Conservation (phyloP, 2,113 vertebrate genomes). For the Sphyrna mokarran region DNA sequence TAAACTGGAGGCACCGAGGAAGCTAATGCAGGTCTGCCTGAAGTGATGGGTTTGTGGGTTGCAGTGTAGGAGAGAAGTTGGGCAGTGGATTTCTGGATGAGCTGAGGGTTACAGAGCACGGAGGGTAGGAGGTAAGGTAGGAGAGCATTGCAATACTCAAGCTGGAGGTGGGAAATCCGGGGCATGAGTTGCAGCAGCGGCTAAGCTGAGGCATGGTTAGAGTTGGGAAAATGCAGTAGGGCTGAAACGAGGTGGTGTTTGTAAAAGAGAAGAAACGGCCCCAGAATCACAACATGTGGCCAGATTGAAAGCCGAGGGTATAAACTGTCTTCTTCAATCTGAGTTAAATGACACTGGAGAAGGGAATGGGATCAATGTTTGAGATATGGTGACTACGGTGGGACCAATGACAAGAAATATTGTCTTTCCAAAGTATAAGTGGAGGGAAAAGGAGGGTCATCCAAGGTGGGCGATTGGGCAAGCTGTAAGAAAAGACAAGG, state of each 20-base stretch:
- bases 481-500: neutral
- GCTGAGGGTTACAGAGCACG: neutral
- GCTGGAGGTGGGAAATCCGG: neutral
- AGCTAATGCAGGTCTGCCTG: neutral
- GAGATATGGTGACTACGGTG: neutral
- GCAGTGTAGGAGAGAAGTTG: neutral
- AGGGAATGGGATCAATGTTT: neutral
- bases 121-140: neutral
- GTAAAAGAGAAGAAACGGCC: neutral
- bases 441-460: neutral
- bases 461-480: neutral
- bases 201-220: neutral
- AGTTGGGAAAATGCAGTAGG: neutral
- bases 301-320: neutral
- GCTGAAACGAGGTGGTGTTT: neutral
- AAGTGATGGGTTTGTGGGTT: neutral
- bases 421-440: neutral
- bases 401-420: neutral
- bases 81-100: neutral
- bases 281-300: neutral
- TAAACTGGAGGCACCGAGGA: neutral
- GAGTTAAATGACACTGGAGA: neutral
- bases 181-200: neutral
- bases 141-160: neutral
- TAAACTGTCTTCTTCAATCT: neutral